These are phyloP conservation scores for Xiphophorus birchmanni DNA, from an alignment of 2,797 vertebrate genomes.

Conservation along the genomic window DNA sequence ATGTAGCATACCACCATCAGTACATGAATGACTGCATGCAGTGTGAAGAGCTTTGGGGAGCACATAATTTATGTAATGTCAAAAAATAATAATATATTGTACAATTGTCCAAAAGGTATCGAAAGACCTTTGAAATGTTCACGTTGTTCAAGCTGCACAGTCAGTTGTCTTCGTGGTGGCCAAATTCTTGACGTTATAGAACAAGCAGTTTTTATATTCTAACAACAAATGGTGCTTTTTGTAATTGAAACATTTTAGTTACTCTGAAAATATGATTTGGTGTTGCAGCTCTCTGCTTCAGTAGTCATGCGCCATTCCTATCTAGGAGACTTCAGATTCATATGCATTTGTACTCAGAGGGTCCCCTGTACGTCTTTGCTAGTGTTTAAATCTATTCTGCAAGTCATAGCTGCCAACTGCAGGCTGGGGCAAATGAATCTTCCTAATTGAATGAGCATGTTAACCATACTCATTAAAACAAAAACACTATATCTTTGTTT, in stretches of 20 bases:
- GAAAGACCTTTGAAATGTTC: not conserved
- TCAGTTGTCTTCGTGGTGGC: not conserved
- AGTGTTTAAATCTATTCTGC: slow-evolving; percentile 24
- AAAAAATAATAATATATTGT: not conserved
- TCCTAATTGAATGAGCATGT: slow-evolving; percentile 68
- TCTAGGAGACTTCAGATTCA: not conserved
- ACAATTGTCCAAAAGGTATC: not conserved
- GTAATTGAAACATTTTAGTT: not conserved
- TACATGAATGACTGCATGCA: too few species aligned
- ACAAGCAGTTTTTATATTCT: not conserved
- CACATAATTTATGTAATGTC: not conserved
- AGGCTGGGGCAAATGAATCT: slow-evolving; percentile 55
- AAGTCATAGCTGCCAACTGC: slow-evolving; percentile 51
- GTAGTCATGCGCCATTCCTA: not conserved
- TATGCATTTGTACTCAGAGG: not conserved
- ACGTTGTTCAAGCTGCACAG: not conserved
- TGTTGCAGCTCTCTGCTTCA: not conserved
- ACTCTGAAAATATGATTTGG: not conserved
- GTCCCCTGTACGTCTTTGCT: not conserved
- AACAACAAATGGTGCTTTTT: not conserved
- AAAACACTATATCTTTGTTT: slow-evolving; percentile 62
- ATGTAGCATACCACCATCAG: too few species aligned
- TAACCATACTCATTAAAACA: slow-evolving; percentile 64
- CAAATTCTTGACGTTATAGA: too few species aligned
- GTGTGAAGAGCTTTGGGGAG: too few species aligned